Conservation (phyloP, 2,113 vertebrate genomes). For the Microcebus lehilahytsara region DNA sequence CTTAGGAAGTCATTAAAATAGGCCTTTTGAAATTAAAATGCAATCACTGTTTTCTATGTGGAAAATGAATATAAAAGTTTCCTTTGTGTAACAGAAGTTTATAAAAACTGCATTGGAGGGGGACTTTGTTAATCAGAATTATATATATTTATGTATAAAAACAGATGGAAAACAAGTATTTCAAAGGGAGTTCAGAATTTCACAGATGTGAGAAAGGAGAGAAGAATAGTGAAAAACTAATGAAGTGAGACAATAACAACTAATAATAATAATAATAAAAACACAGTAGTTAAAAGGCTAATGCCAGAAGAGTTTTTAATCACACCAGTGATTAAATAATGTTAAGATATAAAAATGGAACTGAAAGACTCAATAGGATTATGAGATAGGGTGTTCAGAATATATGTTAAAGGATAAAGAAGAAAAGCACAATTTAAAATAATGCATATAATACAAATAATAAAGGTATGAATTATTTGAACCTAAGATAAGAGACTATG, state of each 20-base stretch:
- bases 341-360: neutral
- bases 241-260: neutral
- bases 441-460: neutral
- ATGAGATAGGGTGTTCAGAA: neutral
- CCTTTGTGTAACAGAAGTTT: neutral
- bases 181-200: neutral
- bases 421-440: neutral
- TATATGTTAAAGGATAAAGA: neutral
- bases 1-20: neutral
- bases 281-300: fast-evolving
- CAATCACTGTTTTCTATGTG: neutral
- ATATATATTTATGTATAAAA: neutral
- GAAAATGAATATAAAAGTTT: neutral
- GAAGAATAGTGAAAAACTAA: neutral
- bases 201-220: neutral
- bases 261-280: neutral
- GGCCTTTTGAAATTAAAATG: neutral
- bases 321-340: neutral
- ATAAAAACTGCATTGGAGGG: neutral
- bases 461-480: neutral
- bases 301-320: neutral
- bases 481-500: neutral
- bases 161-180: neutral
- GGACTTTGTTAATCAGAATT: neutral
- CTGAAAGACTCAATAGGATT: neutral